Base-by-base conservation (phyloP, 2,888 invertebrate genomes). In the Teinopalpus imperialis region DNA sequence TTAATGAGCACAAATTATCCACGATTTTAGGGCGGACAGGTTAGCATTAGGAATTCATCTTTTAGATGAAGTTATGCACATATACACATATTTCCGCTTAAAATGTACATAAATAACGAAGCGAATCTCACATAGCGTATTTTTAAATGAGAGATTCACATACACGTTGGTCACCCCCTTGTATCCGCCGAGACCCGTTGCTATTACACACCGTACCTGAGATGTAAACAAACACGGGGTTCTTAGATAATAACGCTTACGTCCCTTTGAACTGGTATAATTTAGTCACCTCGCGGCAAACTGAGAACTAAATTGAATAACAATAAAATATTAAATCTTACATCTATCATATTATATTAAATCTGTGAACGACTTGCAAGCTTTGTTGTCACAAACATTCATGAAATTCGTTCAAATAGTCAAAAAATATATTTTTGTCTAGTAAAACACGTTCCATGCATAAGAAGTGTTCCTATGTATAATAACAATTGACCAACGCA, bases 391-490 rank as follows among this genome's bases (percentile, higher is more conserved):
- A 83, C 85, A 83, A 81, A 79, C 71, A 73, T 77, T 71, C 71
- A 61, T 78, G 83, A 75, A 82, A 83, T 81, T 81, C 81, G 77
- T 77, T 85, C 86, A 86, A 82, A 81, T 83, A 81, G 86, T 89
- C 88, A 88, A 89, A 89, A 89, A 89, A 89, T 89, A 89, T 89
- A 89, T 82, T 83, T 82, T 87, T 81, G 86, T 87, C 78, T 83
- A 80, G 72, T 72, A 70, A 61, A 76, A 77, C 83, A 83, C 76
- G 69, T 73, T 74, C 74, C 79, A 57, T 61, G 62, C 66, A 57
- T 60, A 61, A 75, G 75, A 76, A 78, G 80, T 78, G 81, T 69
- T 71, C 73, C 78, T 83, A 82, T 80, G 81, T 71, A 80, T 79
- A 23, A 45, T 81, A 85, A 87, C 86, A 89, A 89, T 89, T 89